These are phyloP conservation scores for Puffinus mauretanicus DNA, from an alignment of 2,113 vertebrate species.

Conservation along the genomic window DNA sequence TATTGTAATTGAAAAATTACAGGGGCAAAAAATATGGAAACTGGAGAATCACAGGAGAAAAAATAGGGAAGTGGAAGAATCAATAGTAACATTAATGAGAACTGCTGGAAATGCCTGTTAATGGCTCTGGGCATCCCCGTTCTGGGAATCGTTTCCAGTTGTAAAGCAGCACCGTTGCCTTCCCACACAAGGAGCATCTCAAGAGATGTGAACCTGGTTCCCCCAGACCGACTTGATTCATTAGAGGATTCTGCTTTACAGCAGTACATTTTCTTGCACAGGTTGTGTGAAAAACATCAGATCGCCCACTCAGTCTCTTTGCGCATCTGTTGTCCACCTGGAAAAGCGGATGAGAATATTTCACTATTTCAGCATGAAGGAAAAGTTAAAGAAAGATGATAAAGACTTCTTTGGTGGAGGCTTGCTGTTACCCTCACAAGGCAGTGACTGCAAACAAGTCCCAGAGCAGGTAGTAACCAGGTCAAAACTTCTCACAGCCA, in stretches of 20 bases:
- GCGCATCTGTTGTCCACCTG: not conserved
- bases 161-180: rapidly evolving
- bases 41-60: not conserved
- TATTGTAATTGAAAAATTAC: not conserved
- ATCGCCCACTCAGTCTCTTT: not conserved
- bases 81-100: not conserved
- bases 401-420: too few species aligned
- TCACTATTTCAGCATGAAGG: rapidly evolving
- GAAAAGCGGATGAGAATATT: not conserved
- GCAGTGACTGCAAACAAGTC: not conserved
- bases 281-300: not conserved
- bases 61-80: not conserved
- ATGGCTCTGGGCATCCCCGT: not conserved
- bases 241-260: not conserved
- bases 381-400: not conserved
- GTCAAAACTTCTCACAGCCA: not conserved
- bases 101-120: not conserved
- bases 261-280: rapidly evolving
- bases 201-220: not conserved
- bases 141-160: not conserved
- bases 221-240: rapidly evolving
- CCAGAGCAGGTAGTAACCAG: not conserved
- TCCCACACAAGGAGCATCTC: not conserved
- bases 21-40: not conserved
- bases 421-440: not conserved